Conservation (phyloP, 2,797 vertebrate genomes). For the Sibirionetta formosa region DNA sequence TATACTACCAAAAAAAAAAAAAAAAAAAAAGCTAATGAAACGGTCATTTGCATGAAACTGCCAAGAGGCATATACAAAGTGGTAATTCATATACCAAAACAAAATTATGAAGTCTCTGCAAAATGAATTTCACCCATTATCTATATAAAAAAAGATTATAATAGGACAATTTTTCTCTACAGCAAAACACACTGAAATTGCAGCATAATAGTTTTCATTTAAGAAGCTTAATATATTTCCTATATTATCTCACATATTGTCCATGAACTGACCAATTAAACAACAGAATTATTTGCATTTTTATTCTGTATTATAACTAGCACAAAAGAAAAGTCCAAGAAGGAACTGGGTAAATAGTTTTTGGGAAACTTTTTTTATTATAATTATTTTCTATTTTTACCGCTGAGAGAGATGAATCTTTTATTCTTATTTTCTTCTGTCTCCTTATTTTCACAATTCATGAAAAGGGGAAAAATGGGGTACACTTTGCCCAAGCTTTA, state of each 20-base stretch:
- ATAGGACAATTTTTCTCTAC: neutral
- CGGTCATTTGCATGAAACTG: slow-evolving; percentile 59
- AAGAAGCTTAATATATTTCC: neutral
- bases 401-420: neutral
- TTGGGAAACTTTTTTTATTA: neutral
- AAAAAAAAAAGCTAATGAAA: slow-evolving; percentile 18
- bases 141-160: slow-evolving; percentile 34
- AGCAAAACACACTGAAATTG: slow-evolving; percentile 1
- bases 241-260: neutral
- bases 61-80: slow-evolving; percentile 46
- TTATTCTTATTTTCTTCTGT: neutral
- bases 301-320: neutral
- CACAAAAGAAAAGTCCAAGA: neutral
- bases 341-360: neutral
- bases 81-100: slow-evolving; percentile 45
- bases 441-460: neutral
- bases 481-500: neutral
- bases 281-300: neutral
- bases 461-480: neutral
- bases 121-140: slow-evolving; percentile 58
- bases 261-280: slow-evolving; percentile 3
- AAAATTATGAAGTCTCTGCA: slow-evolving; percentile 37
- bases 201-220: neutral
- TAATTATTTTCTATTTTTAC: neutral
- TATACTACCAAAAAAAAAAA: neutral